A percentile compares a stretch with the other conserved stretches of the same genome.
Conservation (phyloP, 30 jellyfish, hydroid and myxozoan species). For the Clytia hemisphaerica region DNA sequence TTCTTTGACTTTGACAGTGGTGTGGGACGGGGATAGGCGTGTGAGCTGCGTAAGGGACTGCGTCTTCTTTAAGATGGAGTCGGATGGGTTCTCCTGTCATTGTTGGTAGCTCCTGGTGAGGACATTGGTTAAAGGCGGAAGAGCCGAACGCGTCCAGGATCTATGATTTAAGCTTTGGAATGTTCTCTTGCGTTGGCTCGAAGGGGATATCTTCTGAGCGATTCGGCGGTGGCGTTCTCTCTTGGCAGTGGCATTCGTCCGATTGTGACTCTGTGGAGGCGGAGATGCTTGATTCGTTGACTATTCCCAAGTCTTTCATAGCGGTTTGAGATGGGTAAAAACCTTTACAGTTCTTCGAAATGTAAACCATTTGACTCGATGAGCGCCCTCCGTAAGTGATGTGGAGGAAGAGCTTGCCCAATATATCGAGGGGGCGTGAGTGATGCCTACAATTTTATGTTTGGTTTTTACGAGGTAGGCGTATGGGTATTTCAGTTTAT, state of each 20-base stretch:
- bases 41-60: conserved; percentile 14
- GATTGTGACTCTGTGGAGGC: background rate
- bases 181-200: background rate
- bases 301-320: conserved; percentile 13
- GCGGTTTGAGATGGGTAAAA: conserved; percentile 8
- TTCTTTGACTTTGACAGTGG: too few relatives aligned
- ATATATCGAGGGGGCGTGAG: conserved; percentile 4
- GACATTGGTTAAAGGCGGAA: conserved; percentile 18
- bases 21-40: conserved; percentile 26
- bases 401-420: conserved; percentile 21
- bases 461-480: conserved; percentile 2
- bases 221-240: too few relatives aligned
- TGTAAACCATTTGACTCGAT: conserved; percentile 5
- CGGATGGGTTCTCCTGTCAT: conserved; percentile 19
- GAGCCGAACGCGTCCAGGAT: background rate
- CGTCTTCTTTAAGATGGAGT: background rate
- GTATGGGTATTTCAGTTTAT: background rate
- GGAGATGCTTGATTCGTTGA: background rate
- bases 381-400: background rate
- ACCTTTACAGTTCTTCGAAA: too few relatives aligned
- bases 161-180: background rate
- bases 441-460: conserved; percentile 12
- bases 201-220: background rate
- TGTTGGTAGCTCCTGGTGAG: conserved; percentile 15
- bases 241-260: too few relatives aligned